Evolutionary conservation across 2,888 invertebrate species (phyloP), one percentile per base, ranked within the genome.

Genomic region (Tyria jacobaeae): DNA sequence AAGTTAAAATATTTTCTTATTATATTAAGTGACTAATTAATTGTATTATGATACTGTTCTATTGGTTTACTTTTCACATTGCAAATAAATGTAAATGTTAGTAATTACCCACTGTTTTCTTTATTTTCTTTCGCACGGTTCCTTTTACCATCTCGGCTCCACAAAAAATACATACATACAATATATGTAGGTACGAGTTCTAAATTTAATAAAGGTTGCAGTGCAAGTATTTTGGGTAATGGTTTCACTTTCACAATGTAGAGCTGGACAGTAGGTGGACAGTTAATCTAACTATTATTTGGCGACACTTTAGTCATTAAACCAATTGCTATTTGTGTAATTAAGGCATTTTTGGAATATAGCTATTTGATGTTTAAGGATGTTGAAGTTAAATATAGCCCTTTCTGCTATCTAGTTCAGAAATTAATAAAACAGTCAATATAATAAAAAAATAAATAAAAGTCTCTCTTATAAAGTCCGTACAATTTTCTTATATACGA

Each of bases 121-220:
- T 44, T 44, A 44, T 44, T 44, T 44, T 44, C 44, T 21, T 5
- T 3, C 44, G 12, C 17, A 21, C 21, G 21, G n/a, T 53, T 25
- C 25, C 2, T 17, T 41, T 21, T 41, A 27, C 12, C 41, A 41
- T 5, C 21, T 17, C 31, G 17, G 35, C 24, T 52, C 24, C 6
- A 31, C 35, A 52, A 37, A 52, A 1, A 34, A 14, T 52, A 37
- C 14, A 21, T 52, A 35, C 3, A 24, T 15, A 35, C 21, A 21
- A 44, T 44, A 21, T 44, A 21, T 44, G 44, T 44, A 44, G n/a
- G n/a, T n/a, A n/a, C n/a, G n/a, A 44, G 21, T 44, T 44, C 17
- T 12, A 21, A 44, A 44, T 21, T 44, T 44, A 21, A 44, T 44
- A 44, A 21, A 12, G 44, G 44, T 17, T n/a, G 12, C 12, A 44